A percentile compares a stretch with the other conserved stretches of the same genome.
These are phyloP conservation scores for Protonemura montana DNA, from an alignment of 2,888 invertebrate species.

Conservation along the genomic window DNA sequence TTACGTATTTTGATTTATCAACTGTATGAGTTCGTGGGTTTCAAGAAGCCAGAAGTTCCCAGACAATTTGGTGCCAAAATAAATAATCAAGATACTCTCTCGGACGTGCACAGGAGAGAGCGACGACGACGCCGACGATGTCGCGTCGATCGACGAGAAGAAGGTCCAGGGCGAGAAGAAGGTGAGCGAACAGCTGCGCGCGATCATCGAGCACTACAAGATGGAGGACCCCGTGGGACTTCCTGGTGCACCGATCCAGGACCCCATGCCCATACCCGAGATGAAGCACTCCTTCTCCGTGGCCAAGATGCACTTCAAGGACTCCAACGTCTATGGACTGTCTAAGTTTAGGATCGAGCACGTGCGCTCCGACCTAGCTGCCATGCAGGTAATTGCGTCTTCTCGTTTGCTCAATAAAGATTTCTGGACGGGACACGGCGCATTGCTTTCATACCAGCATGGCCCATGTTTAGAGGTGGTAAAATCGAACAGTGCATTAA, in stretches of 20 bases:
- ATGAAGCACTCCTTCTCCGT: slow-evolving; percentile 76
- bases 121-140: neutral
- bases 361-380: slow-evolving; percentile 74
- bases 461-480: too few relatives aligned
- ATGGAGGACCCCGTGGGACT: slow-evolving; percentile 80
- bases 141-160: neutral
- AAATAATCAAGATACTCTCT: neutral
- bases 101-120: neutral
- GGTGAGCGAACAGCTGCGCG: slow-evolving; percentile 74
- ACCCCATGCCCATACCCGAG: slow-evolving; percentile 81
- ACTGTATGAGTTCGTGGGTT: too few relatives aligned
- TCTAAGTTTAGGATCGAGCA: slow-evolving; percentile 79
- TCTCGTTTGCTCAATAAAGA: too few relatives aligned
- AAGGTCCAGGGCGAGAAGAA: slow-evolving; percentile 59
- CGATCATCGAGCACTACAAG: slow-evolving; percentile 79
- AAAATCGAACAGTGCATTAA: too few relatives aligned
- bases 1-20: too few relatives aligned
- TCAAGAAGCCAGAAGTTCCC: too few relatives aligned
- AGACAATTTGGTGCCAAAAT: too few relatives aligned
- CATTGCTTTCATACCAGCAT: too few relatives aligned
- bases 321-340: slow-evolving; percentile 76
- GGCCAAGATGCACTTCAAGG: slow-evolving; percentile 74
- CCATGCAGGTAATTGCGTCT: slow-evolving; percentile 79
- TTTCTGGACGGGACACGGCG: too few relatives aligned
- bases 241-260: slow-evolving; percentile 81